Evolutionary conservation across 2,888 invertebrate species (phyloP).

Genomic region (Alloscopus bannaensis): DNA sequence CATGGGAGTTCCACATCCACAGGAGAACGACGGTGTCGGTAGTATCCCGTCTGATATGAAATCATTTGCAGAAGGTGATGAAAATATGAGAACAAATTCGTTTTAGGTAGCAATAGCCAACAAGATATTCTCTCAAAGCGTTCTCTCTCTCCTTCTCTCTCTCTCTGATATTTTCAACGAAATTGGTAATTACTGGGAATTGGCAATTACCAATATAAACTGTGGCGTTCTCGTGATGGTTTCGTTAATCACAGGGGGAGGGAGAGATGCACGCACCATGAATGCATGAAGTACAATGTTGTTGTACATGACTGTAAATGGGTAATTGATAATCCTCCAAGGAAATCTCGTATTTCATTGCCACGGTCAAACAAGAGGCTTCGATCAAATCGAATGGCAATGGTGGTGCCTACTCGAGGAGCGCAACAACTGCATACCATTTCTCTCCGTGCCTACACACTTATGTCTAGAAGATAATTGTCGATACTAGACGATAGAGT

Average conservation of each 20-base stretch:
- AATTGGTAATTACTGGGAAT: too few relatives aligned
- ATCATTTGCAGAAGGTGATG: slow-evolving; percentile 20
- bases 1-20: too few relatives aligned
- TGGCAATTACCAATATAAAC: slow-evolving; percentile 24
- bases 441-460: too few relatives aligned
- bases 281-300: background rate
- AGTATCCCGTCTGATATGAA: background rate
- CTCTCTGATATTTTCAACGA: too few relatives aligned
- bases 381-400: background rate
- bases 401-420: background rate
- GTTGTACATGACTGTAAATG: slow-evolving; percentile 9
- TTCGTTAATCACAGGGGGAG: slow-evolving; percentile 26
- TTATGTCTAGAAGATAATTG: too few relatives aligned
- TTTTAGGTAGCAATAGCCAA: too few relatives aligned
- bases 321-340: slow-evolving; percentile 47
- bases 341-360: slow-evolving; percentile 60
- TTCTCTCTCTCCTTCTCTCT: too few relatives aligned
- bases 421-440: too few relatives aligned
- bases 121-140: too few relatives aligned
- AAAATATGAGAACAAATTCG: slow-evolving; percentile 27
- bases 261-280: background rate
- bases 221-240: slow-evolving; percentile 7
- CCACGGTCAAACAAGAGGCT: slow-evolving; percentile 24
- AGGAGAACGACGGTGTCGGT: too few relatives aligned
- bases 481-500: background rate